Evolutionary conservation across 1,140 invertebrate genomes (phyloP).

Genomic region (Cydia strobilella): DNA sequence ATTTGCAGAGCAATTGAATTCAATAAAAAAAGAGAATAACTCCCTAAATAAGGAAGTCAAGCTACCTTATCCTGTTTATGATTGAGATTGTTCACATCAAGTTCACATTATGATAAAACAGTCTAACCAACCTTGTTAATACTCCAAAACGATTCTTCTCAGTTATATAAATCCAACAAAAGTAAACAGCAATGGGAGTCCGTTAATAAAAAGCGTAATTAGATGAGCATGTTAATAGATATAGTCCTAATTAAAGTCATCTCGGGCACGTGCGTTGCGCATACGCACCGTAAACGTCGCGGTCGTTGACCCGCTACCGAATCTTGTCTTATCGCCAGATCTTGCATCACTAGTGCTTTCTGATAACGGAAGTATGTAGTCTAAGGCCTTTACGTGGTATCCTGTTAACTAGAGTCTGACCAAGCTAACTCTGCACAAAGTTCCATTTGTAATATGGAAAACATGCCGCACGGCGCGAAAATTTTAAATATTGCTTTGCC

Average conservation of each 20-base stretch:
- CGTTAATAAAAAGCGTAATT: not conserved
- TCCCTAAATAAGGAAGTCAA: too few species aligned
- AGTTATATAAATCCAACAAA: not conserved
- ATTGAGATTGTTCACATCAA: too few species aligned
- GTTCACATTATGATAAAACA: too few species aligned
- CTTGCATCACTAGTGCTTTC: conserved; percentile 18
- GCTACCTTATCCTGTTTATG: too few species aligned
- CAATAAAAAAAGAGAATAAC: too few species aligned
- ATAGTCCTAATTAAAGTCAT: conserved; percentile 7
- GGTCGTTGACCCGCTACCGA: conserved; percentile 21
- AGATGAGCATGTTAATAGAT: conserved; percentile 19
- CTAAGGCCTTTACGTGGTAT: not conserved
- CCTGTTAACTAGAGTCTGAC: too few species aligned
- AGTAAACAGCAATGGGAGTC: not conserved
- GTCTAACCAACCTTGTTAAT: too few species aligned
- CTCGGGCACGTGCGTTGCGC: not conserved
- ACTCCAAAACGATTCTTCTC: not conserved
- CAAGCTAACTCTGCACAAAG: too few species aligned
- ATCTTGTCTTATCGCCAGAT: conserved; percentile 23
- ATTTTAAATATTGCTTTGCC: too few species aligned
- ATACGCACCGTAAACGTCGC: not conserved
- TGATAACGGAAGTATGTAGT: conserved; percentile 13
- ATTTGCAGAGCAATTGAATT: too few species aligned
- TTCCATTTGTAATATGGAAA: too few species aligned
- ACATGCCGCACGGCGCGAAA: too few species aligned